A percentile compares a stretch with the other conserved stretches of the same genome.
These are phyloP conservation scores for Pedionomus torquatus DNA, from an alignment of 2,113 vertebrate genomes.

Conservation along the genomic window DNA sequence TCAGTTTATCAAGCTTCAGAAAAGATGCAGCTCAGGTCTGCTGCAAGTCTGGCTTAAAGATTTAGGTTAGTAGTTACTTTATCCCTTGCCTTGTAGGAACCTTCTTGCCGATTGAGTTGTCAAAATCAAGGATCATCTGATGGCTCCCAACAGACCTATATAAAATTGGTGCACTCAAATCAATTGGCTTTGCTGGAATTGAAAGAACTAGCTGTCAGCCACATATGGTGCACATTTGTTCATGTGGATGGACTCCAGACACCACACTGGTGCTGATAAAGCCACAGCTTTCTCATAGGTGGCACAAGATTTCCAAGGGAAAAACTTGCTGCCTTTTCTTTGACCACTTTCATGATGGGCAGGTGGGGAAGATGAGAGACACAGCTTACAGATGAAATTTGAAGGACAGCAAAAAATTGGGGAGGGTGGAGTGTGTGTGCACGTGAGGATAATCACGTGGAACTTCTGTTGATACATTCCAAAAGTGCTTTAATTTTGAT, in stretches of 20 bases:
- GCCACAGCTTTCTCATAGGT: not conserved
- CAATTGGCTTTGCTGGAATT: conserved; percentile 32
- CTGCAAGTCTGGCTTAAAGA: not conserved
- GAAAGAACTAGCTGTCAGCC: not conserved
- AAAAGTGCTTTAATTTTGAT: not conserved
- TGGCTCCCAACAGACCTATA: conserved; percentile 32
- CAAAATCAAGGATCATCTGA: conserved; percentile 49
- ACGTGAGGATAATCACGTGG: not conserved
- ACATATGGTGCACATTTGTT: conserved; percentile 28
- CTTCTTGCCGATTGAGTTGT: conserved; percentile 58
- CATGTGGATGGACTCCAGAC: conserved; percentile 17
- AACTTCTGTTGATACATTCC: not conserved
- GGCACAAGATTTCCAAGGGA: not conserved
- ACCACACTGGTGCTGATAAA: not conserved
- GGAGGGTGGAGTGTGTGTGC: not conserved
- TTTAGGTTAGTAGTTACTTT: not conserved
- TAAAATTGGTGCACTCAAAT: conserved; percentile 43
- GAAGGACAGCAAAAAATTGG: not conserved
- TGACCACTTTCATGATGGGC: not conserved
- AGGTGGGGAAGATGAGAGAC: not conserved
- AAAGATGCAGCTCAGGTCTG: not conserved
- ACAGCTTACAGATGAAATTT: not conserved
- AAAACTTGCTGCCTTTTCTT: not conserved
- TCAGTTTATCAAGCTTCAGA: not conserved
- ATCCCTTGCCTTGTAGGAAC: not conserved